phyloP scores from a whole-genome alignment of 2,797 vertebrate species.

The Sebastes paucispinis region DNA sequence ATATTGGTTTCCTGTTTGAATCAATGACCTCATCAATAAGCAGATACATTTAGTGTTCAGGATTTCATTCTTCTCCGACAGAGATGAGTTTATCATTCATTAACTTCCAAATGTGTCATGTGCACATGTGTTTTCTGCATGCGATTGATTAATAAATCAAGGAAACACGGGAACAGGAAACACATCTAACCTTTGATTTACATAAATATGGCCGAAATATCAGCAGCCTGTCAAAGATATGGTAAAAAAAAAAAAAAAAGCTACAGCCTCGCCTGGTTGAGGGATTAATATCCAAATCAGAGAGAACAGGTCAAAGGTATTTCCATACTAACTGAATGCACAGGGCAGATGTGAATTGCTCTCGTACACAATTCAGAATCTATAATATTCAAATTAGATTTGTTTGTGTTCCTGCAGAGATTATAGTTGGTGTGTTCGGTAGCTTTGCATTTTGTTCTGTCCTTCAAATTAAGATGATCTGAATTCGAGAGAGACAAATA shows the following conservation, averaged over 20 bases:
- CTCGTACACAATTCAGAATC: not conserved
- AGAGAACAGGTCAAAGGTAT: not conserved
- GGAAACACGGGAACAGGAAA: not conserved
- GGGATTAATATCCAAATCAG: conserved; percentile 22
- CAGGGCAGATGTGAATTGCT: not conserved
- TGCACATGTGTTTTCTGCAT: too few species aligned
- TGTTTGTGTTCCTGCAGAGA: not conserved
- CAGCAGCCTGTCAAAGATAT: not conserved
- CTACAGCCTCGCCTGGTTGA: not conserved
- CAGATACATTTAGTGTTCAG: too few species aligned
- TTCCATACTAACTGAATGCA: not conserved
- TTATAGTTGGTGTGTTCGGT: not conserved
- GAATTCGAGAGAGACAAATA: not conserved
- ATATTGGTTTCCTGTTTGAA: too few species aligned
- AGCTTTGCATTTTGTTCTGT: not conserved
- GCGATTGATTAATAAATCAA: not conserved
- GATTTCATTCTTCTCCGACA: not conserved
- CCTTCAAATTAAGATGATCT: not conserved
- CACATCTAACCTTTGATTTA: not conserved
- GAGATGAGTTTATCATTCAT: not conserved
- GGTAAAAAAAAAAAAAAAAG: not conserved
- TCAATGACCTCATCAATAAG: too few species aligned
- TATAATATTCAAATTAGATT: not conserved
- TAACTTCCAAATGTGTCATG: not conserved
- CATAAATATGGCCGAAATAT: not conserved